phyloP scores from a whole-genome alignment of 2,888 invertebrate species.

The Andrena marginata region DNA sequence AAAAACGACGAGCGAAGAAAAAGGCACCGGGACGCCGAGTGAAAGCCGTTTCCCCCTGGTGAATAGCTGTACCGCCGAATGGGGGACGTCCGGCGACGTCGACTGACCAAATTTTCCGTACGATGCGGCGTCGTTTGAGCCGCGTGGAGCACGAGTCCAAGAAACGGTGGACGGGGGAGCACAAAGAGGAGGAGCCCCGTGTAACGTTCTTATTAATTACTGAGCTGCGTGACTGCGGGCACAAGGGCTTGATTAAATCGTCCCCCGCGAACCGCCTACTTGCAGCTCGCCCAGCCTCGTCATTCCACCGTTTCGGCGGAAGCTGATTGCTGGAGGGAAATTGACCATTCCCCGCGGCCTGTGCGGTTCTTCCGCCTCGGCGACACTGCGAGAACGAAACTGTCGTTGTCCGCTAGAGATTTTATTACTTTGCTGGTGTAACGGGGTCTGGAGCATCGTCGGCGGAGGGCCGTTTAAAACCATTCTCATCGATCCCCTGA shows the following conservation, averaged over 20 bases:
- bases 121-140: not conserved
- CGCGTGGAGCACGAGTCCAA: not conserved
- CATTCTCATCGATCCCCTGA: no score
- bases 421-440: no score
- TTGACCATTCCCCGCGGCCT: no score
- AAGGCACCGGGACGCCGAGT: constrained; percentile 7
- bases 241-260: constrained; percentile 63
- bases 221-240: constrained; percentile 42
- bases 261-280: constrained; percentile 37
- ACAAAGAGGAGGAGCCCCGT: constrained; percentile 6
- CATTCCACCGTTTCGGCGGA: constrained; percentile 8
- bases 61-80: constrained; percentile 30
- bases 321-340: constrained; percentile 9
- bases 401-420: no score
- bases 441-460: no score
- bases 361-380: no score
- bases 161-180: not conserved
- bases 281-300: no score
- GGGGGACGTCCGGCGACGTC: not conserved
- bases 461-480: no score
- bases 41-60: constrained; percentile 26
- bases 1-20: constrained; percentile 18
- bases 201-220: constrained; percentile 66
- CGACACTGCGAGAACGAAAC: no score
- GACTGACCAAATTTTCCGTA: constrained; percentile 39